Percentiles rank a stretch among this genome's conserved stretches.
Evolutionary conservation across 1,140 invertebrate genomes (phyloP).

Genomic region (Spodoptera frugiperda): DNA sequence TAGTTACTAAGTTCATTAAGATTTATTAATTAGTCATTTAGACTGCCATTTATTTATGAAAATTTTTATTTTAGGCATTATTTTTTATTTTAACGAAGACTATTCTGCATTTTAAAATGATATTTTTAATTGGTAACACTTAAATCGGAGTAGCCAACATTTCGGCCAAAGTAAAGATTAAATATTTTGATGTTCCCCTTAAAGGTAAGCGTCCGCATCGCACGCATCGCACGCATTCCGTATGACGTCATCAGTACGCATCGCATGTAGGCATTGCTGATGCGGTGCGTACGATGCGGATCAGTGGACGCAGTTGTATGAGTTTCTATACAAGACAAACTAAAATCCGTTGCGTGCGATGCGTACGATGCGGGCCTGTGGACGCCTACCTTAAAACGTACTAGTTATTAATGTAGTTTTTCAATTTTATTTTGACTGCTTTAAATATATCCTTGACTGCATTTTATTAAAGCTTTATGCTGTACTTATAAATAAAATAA

Average conservation of each 20-base stretch:
- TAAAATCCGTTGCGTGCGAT: too few relatives aligned
- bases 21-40: constrained; percentile 28
- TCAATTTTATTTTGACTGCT: constrained; percentile 46
- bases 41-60: constrained; percentile 49
- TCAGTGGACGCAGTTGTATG: too few relatives aligned
- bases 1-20: constrained; percentile 30
- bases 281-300: too few relatives aligned
- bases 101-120: constrained; percentile 38
- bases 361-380: too few relatives aligned
- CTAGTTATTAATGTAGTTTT: constrained; percentile 9
- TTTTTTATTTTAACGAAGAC: constrained; percentile 39
- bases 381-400: not conserved
- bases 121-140: constrained; percentile 20
- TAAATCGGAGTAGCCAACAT: constrained; percentile 17
- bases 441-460: constrained; percentile 46
- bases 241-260: too few relatives aligned
- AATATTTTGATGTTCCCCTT: constrained; percentile 35
- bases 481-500: constrained; percentile 32
- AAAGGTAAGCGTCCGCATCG: too few relatives aligned
- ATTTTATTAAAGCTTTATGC: constrained; percentile 47
- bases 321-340: too few relatives aligned
- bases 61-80: constrained; percentile 40
- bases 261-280: too few relatives aligned
- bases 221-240: too few relatives aligned
- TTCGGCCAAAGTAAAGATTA: constrained; percentile 34